A percentile compares a stretch with the other conserved stretches of the same genome.
These are phyloP conservation scores for Muscidifurax raptorellus DNA, from an alignment of 1,140 invertebrate genomes.

Conservation along the genomic window DNA sequence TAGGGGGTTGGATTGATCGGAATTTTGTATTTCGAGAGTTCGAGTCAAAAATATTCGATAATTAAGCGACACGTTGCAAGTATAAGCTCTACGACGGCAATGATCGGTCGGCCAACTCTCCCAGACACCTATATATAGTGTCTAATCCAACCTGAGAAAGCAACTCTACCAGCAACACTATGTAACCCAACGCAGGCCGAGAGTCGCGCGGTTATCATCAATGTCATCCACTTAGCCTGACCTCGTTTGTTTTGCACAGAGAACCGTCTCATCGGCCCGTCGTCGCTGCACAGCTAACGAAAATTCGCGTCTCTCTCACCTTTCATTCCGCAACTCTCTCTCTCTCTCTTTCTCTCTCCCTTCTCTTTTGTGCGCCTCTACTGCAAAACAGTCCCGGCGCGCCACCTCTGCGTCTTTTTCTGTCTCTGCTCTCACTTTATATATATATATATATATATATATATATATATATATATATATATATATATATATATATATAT, in stretches of 20 bases:
- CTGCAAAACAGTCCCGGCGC: not conserved
- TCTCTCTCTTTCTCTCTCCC: not conserved
- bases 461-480: no score
- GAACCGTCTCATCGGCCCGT: not conserved
- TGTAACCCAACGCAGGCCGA: not conserved
- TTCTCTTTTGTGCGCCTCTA: not conserved
- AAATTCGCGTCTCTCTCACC: not conserved
- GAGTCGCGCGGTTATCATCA: not conserved
- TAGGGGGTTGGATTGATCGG: no score
- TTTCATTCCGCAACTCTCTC: not conserved
- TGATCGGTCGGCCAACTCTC: not conserved
- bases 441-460: not conserved
- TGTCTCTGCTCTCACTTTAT: not conserved
- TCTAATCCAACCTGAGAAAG: no score
- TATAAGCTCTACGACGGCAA: not conserved
- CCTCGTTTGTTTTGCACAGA: not conserved
- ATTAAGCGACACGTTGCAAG: not conserved
- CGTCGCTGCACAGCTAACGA: not conserved
- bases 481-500: not conserved
- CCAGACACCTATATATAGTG: not conserved
- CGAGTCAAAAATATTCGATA: no score
- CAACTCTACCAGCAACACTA: no score
- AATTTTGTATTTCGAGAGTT: no score
- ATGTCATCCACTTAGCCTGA: conserved; percentile 1
- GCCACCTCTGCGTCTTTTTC: not conserved